Percentiles rank a stretch among this genome's conserved stretches.
These are phyloP conservation scores for human (Homo sapiens) DNA, from an alignment of 2,113 vertebrate genomes.

Conservation along the genomic window DNA sequence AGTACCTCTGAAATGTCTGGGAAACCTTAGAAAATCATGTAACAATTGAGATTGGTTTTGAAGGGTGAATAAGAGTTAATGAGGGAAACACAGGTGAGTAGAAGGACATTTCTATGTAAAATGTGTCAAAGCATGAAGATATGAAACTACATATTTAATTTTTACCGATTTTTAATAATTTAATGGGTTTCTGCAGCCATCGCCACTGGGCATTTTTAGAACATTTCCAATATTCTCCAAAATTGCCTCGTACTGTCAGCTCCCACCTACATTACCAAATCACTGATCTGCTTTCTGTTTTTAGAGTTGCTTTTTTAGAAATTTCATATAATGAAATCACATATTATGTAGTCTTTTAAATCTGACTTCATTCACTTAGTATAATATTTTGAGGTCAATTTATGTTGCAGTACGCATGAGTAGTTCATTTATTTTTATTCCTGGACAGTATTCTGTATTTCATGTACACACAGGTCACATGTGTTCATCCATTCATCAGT, in stretches of 20 bases:
- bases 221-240: not conserved
- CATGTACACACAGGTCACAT: too few species aligned
- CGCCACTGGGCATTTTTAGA: not conserved
- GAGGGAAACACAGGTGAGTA: rapidly evolving
- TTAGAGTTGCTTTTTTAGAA: not conserved
- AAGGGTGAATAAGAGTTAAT: not conserved
- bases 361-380: not conserved
- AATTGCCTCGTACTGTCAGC: not conserved
- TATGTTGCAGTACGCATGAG: not conserved
- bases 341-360: not conserved
- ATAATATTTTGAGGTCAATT: not conserved
- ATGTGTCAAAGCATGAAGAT: not conserved
- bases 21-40: not conserved
- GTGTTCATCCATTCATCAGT: not conserved
- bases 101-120: not conserved
- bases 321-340: not conserved
- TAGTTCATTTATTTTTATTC: not conserved
- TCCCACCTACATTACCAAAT: not conserved
- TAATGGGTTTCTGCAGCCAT: not conserved
- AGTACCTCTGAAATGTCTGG: not conserved
- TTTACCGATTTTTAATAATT: not conserved
- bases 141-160: not conserved
- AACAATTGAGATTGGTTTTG: not conserved
- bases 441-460: not conserved
- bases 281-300: not conserved